Conservation (phyloP, 2,113 vertebrate genomes). For the Erythrocercus mccallii region DNA sequence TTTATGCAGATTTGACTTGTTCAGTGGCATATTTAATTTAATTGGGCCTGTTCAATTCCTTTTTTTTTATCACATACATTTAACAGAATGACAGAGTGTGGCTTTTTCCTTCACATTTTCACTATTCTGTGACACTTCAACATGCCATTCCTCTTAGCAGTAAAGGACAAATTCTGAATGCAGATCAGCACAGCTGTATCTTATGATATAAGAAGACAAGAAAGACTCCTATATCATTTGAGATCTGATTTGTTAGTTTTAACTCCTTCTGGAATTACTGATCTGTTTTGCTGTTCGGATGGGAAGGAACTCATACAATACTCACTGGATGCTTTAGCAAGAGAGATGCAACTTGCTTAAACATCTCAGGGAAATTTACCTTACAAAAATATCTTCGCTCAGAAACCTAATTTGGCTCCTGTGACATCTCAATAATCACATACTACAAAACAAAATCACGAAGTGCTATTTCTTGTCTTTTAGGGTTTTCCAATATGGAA, state of each 20-base stretch:
- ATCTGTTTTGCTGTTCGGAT: neutral
- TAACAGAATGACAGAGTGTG: neutral
- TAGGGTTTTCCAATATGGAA: neutral
- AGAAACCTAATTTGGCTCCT: neutral
- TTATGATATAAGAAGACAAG: neutral
- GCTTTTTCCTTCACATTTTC: neutral
- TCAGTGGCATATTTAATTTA: neutral
- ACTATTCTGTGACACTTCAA: neutral
- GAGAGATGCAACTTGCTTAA: neutral
- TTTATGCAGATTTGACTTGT: neutral
- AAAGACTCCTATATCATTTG: neutral
- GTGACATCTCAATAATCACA: neutral
- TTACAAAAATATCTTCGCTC: neutral
- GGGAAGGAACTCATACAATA: neutral
- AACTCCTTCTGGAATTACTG: neutral
- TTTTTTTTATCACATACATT: neutral
- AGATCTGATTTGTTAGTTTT: neutral
- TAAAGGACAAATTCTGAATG: neutral
- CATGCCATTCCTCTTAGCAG: neutral
- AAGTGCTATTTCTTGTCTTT: neutral
- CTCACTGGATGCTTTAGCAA: neutral
- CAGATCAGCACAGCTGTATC: neutral
- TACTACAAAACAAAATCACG: neutral
- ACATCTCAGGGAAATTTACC: neutral
- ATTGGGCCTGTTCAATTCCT: neutral